Conservation (phyloP, 2,888 invertebrate species). For the Polydrusus pterygomalis region DNA sequence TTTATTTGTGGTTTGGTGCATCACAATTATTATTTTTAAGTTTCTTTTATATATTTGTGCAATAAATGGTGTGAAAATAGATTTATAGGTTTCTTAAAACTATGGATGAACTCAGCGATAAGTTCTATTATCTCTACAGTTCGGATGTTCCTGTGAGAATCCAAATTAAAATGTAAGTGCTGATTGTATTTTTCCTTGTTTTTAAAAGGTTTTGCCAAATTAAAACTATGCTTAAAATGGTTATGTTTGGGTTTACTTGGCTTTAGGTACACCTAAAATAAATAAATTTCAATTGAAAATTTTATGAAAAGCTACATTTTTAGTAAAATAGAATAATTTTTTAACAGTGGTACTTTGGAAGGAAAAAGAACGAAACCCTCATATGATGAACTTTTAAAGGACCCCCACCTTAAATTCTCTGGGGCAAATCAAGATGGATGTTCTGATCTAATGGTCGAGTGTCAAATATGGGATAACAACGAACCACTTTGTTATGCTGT, state of each 20-base stretch:
- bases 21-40: not conserved
- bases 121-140: constrained; percentile 92
- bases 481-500: constrained; percentile 89
- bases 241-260: too few relatives aligned
- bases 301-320: too few relatives aligned
- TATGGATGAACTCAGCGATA: constrained; percentile 87
- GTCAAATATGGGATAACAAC: constrained; percentile 89
- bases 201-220: not conserved
- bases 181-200: not conserved
- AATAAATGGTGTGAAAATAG: not conserved
- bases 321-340: constrained; percentile 36
- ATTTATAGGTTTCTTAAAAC: not conserved
- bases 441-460: constrained; percentile 91
- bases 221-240: too few relatives aligned
- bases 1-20: not conserved
- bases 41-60: not conserved
- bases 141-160: constrained; percentile 91
- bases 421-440: constrained; percentile 89
- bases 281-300: too few relatives aligned
- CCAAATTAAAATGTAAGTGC: constrained; percentile 92
- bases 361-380: constrained; percentile 90
- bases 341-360: constrained; percentile 90
- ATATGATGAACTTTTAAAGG: constrained; percentile 89
- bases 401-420: constrained; percentile 93
- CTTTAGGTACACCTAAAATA: too few relatives aligned